Base-by-base conservation (phyloP, 2,888 invertebrate species). In the Pristionchus japonicus region DNA sequence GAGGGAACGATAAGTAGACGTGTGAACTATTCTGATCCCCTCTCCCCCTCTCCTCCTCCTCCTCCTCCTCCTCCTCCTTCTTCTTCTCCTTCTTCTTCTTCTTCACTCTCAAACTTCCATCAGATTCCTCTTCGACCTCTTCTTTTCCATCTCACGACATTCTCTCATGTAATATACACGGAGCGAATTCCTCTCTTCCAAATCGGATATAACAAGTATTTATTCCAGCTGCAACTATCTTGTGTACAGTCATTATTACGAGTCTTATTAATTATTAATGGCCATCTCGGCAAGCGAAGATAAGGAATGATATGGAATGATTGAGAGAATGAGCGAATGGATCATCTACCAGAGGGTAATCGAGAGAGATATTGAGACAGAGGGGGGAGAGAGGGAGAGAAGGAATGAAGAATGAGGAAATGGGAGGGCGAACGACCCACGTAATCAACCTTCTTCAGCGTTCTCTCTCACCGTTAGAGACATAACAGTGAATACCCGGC, bases 21-120 rank as follows among this genome's bases (percentile, higher is more conserved):
- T 82, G 82, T 49, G 47, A 82, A 82, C 85, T 11, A 40, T n/a
- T 85, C 64, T 85, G 47, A 64, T 61, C 47, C 85, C n/a, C 61
- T 37, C 64, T 85, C n/a, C n/a, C n/a, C n/a, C n/a, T n/a, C n/a
- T n/a, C n/a, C n/a, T n/a, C n/a, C n/a, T n/a, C n/a, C n/a, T n/a
- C n/a, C n/a, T n/a, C n/a, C n/a, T n/a, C n/a, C n/a, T n/a, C n/a
- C n/a, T n/a, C n/a, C n/a, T n/a, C n/a, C n/a, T n/a, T n/a, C n/a
- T n/a, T n/a, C 85, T 84, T 34, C 82, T 27, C 49, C 31, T 43
- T 40, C 43, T n/a, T 84, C 40, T 40, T n/a, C n/a, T 57, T 84
- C 64, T 37, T 74, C n/a, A n/a, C n/a, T n/a, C n/a, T n/a, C n/a
- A n/a, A n/a, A n/a, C n/a, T n/a, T n/a, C 43, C 74, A 31, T 83